Evolutionary conservation across 2,797 vertebrate genomes (phyloP).

Genomic region (Anabacerthia variegaticeps): DNA sequence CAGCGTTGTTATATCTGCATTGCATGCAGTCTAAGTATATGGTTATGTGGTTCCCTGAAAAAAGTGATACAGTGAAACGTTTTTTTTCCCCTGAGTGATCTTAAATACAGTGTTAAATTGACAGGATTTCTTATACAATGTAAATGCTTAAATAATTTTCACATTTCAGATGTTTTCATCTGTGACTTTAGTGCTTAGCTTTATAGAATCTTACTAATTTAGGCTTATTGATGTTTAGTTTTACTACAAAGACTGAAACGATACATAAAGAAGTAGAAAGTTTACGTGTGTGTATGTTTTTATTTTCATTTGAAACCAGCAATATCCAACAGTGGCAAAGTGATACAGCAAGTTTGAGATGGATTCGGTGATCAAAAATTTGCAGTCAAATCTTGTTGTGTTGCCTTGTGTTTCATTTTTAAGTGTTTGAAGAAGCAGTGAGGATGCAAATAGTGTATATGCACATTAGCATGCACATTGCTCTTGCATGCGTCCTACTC

Average conservation of each 20-base stretch:
- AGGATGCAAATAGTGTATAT: not conserved
- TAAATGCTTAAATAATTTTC: not conserved
- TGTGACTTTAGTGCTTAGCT: not conserved
- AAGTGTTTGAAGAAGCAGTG: not conserved
- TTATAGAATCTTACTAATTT: not conserved
- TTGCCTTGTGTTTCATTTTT: not conserved
- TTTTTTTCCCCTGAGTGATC: not conserved
- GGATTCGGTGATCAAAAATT: not conserved
- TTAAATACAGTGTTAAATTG: not conserved
- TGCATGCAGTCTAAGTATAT: too few species aligned
- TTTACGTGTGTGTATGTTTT: not conserved
- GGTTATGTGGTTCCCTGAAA: accelerated
- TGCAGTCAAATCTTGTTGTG: not conserved
- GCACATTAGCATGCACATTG: not conserved
- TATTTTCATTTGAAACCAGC: not conserved
- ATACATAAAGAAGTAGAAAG: not conserved
- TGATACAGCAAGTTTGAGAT: not conserved
- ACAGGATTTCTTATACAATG: not conserved
- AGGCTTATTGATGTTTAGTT: not conserved
- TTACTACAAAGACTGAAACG: not conserved
- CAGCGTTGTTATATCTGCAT: accelerated
- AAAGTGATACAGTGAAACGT: not conserved
- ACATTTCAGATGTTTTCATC: not conserved
- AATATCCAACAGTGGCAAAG: not conserved
- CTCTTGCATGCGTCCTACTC: not conserved